Evolutionary conservation across 2,113 vertebrate genomes (phyloP).

Genomic region (Bufo gargarizans): DNA sequence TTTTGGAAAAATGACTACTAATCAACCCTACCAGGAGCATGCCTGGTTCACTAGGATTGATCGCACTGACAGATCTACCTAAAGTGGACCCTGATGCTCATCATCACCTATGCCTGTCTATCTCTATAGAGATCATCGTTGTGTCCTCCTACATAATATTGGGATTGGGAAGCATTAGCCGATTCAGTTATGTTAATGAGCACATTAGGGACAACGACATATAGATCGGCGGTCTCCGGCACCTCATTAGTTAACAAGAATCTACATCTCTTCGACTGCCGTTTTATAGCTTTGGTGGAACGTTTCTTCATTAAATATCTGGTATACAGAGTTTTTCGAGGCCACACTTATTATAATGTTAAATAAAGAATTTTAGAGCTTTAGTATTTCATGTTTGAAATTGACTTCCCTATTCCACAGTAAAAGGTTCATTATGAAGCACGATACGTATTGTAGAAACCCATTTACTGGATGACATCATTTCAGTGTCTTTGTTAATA

Average conservation of each 20-base stretch:
- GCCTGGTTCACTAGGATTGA: too few species aligned
- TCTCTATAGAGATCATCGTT: too few species aligned
- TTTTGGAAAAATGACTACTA: too few species aligned
- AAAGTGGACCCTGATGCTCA: too few species aligned
- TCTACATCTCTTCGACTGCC: not conserved
- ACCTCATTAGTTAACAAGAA: not conserved
- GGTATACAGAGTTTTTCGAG: not conserved
- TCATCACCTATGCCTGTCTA: too few species aligned
- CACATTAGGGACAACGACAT: not conserved
- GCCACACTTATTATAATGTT: not conserved
- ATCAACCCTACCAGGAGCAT: too few species aligned
- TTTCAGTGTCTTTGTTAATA: slow-evolving; percentile 76
- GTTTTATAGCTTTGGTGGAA: not conserved
- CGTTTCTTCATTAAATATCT: not conserved
- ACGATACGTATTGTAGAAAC: slow-evolving; percentile 67
- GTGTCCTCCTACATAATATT: not conserved
- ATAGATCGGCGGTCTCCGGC: not conserved
- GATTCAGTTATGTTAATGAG: not conserved
- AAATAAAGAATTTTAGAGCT: slow-evolving; percentile 5
- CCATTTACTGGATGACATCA: slow-evolving; percentile 68
- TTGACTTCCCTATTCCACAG: slow-evolving; percentile 13
- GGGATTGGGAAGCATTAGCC: not conserved
- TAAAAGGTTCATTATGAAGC: slow-evolving; percentile 64
- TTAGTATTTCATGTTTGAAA: slow-evolving; percentile 23
- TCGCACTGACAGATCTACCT: too few species aligned